Evolutionary conservation across 2,113 vertebrate species (phyloP).

Genomic region (Pristiophorus japonicus): DNA sequence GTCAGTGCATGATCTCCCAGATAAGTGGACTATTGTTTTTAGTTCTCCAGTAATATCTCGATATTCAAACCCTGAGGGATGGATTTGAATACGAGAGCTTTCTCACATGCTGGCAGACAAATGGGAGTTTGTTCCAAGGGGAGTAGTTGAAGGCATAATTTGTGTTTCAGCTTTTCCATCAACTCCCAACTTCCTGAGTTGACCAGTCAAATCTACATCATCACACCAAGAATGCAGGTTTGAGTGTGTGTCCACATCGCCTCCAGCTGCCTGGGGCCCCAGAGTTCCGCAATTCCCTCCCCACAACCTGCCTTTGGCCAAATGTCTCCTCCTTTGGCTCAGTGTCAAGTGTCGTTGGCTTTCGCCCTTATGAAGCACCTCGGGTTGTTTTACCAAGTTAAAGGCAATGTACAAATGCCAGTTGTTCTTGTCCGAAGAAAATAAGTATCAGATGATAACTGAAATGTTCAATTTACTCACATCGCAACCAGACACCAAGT

Average conservation of each 20-base stretch:
- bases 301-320: too few relatives aligned
- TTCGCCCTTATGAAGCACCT: too few relatives aligned
- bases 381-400: too few relatives aligned
- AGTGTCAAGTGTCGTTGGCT: too few relatives aligned
- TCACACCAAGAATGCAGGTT: background rate
- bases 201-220: background rate
- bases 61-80: too few relatives aligned
- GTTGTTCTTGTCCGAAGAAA: background rate
- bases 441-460: background rate
- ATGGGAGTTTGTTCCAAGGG: background rate
- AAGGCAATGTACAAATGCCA: background rate
- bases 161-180: background rate
- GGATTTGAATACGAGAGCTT: too few relatives aligned
- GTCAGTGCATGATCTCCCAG: too few relatives aligned
- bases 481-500: background rate
- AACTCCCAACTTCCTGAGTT: background rate
- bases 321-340: too few relatives aligned
- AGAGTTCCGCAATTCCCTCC: background rate
- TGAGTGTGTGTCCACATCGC: background rate
- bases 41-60: too few relatives aligned
- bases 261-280: background rate
- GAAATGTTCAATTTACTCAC: background rate
- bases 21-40: too few relatives aligned
- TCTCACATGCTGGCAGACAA: background rate
- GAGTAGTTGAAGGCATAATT: background rate